Evolutionary conservation across 2,113 vertebrate genomes (phyloP).

Genomic region (pig (Sus scrofa)): T2T-Sscrofa CM000819.6:33944001-33944500

Average conservation of each 20-base stretch:
- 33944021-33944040: too few species aligned
- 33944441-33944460: not conserved
- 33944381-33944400: not conserved
- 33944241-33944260: not conserved
- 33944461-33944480: not conserved
- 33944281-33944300: not conserved
- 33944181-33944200: not conserved
- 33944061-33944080: too few species aligned
- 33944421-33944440: not conserved
- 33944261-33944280: not conserved
- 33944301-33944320: not conserved
- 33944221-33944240: not conserved
- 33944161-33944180: too few species aligned
- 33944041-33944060: too few species aligned
- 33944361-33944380: not conserved
- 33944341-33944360: not conserved
- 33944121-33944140: too few species aligned
- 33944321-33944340: not conserved
- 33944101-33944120: too few species aligned
- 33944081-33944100: too few species aligned
- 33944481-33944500: not conserved
- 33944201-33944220: not conserved
- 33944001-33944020: too few species aligned
- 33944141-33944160: too few species aligned
- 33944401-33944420: not conserved